Evolutionary conservation across 92 coral and sea anemone genomes (phyloP), one percentile per base, ranked within the genome.

Genomic region (Metridium senile): DNA sequence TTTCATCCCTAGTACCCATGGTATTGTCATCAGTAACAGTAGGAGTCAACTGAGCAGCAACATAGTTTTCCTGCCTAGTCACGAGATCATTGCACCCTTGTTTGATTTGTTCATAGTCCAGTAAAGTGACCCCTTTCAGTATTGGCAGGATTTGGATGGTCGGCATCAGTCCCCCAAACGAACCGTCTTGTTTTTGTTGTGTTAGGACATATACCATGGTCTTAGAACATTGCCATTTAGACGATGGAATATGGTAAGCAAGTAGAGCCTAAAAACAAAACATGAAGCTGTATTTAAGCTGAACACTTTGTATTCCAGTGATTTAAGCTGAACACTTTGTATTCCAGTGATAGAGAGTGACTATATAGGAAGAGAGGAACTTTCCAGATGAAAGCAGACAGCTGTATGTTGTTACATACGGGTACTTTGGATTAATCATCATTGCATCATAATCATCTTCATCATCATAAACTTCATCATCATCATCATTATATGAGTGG

Each of bases 121-220:
- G 9, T 16, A 47, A 33, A 16, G 32, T 39, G 21, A 34, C 35
- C 1, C 78, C 78, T 10, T 73, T 58, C 29, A 73, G 20, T 9
- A 73, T 52, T 33, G 78, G 67, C 9, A 73, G 65, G 29, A 73
- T 73, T 29, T 73, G 68, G 34, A 73, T 73, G 19, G 78, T 73
- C 13, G 78, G 28, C 78, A 73, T 73, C 29, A 73, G 54, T 28
- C 52, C 78, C 0, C 78, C 78, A 58, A 73, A 73, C 54, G 78
- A 73, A 22, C 78, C 78, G 34, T 73, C 78, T 30, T 20, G 28
- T 33, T 34, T n/a, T 33, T 73, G 78, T 26, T 73, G 67, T 21
- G 22, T 33, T 19, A 73, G 78, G 26, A 73, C 33, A 21, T 73
- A 73, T 30, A 22, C 16, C 78, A 73, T 73, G 22, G 54, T 23